Percentiles rank a stretch among this genome's conserved stretches.
Conservation (phyloP, 2,113 vertebrate genomes). For the Hirundichthys speculiger region DNA sequence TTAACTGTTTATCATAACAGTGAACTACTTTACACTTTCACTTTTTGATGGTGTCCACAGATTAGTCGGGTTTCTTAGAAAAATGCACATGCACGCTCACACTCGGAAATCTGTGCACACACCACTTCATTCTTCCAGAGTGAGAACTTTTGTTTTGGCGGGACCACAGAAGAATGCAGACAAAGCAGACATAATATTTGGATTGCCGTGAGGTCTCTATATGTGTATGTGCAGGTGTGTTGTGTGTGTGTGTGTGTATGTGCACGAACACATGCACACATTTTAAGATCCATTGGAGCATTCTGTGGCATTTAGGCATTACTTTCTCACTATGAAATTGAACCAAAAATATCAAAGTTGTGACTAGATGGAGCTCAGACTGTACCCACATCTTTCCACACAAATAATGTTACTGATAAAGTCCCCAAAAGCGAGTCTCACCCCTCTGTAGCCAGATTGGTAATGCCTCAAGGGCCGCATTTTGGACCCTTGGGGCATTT, state of each 20-base stretch:
- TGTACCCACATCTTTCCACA: slow-evolving; percentile 50
- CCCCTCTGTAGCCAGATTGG: neutral
- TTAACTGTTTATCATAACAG: slow-evolving; percentile 29
- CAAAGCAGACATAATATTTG: slow-evolving; percentile 87
- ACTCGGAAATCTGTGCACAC: slow-evolving; percentile 35
- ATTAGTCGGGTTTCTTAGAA: slow-evolving; percentile 37
- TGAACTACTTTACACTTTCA: slow-evolving; percentile 44
- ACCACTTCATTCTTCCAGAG: slow-evolving; percentile 63
- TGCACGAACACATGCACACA: slow-evolving; percentile 14
- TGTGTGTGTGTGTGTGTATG: neutral
- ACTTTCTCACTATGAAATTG: slow-evolving; percentile 66
- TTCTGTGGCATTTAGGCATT: slow-evolving; percentile 65
- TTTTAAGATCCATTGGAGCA: slow-evolving; percentile 62
- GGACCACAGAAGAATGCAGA: slow-evolving; percentile 79
- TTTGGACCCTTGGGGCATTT: no score
- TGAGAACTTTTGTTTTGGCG: slow-evolving; percentile 84
- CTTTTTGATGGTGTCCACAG: slow-evolving; percentile 37
- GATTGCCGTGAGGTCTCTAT: slow-evolving; percentile 77
- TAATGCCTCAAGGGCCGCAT: neutral
- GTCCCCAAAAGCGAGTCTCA: neutral
- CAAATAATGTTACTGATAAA: slow-evolving; percentile 38
- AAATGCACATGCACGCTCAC: slow-evolving; percentile 28
- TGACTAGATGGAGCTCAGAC: slow-evolving; percentile 46
- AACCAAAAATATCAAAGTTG: slow-evolving; percentile 71
- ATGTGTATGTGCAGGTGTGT: slow-evolving; percentile 32